Evolutionary conservation across 2,888 invertebrate species (phyloP).

Genomic region (Pristionchus japonicus): DNA sequence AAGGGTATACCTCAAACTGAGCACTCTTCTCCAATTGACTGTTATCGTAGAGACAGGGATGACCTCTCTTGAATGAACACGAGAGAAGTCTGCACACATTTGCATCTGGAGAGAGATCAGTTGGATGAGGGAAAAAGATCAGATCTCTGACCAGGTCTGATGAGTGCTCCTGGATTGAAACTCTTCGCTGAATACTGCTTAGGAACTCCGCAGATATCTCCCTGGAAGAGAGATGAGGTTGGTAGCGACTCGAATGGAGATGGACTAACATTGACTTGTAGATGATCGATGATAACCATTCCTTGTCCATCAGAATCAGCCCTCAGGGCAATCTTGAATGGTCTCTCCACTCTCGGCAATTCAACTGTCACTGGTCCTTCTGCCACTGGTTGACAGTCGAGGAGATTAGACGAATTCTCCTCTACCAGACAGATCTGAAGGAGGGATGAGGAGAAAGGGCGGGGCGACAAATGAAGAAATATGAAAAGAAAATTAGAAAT

Average conservation of each 20-base stretch:
- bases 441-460: neutral
- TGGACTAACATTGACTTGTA: constrained; percentile 49
- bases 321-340: constrained; percentile 63
- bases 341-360: constrained; percentile 60
- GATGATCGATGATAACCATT: constrained; percentile 64
- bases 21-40: constrained; percentile 43
- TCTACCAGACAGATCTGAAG: constrained; percentile 63
- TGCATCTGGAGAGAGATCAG: constrained; percentile 51
- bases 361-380: constrained; percentile 60
- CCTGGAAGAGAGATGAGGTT: constrained; percentile 23
- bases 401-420: constrained; percentile 60
- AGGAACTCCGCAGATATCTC: constrained; percentile 58
- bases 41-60: constrained; percentile 68
- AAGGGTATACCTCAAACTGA: constrained; percentile 35
- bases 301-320: constrained; percentile 63
- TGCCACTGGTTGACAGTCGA: constrained; percentile 62
- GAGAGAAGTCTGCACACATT: constrained; percentile 72
- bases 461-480: too few species aligned
- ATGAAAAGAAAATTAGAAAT: too few species aligned
- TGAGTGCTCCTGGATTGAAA: constrained; percentile 50
- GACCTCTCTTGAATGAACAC: constrained; percentile 67
- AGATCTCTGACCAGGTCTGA: neutral
- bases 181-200: constrained; percentile 62
- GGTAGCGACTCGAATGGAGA: neutral
- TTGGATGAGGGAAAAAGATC: constrained; percentile 7